These are phyloP conservation scores for Anguilla japonica DNA, from an alignment of 2,113 vertebrate genomes.

Conservation along the genomic window DNA sequence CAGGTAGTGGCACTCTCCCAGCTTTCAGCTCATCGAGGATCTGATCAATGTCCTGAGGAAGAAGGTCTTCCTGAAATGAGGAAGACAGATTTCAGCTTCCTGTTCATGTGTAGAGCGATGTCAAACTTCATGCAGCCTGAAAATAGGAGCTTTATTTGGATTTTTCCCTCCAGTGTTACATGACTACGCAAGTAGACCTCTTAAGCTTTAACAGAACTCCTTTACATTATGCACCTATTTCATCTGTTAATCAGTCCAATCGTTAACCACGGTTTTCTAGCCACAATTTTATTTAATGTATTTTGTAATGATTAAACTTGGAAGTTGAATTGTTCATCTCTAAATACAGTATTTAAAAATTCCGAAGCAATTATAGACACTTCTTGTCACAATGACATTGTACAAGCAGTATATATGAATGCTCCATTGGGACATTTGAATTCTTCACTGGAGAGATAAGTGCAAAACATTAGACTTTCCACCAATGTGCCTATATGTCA, in stretches of 20 bases:
- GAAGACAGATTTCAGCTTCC: background rate
- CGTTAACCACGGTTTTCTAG: no score
- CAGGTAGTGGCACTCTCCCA: slow-evolving; percentile 85
- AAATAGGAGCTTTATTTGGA: background rate
- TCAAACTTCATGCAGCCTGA: background rate
- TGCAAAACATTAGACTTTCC: no score
- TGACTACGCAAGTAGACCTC: background rate
- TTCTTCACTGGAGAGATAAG: no score
- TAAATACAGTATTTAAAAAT: background rate
- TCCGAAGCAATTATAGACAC: background rate
- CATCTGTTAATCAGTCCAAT: background rate
- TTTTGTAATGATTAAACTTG: no score
- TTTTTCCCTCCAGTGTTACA: background rate
- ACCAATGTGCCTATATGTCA: no score
- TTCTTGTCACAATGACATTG: background rate
- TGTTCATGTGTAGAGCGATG: background rate
- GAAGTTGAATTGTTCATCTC: background rate
- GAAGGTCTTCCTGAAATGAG: slow-evolving; percentile 85
- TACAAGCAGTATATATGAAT: no score
- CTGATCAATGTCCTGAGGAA: slow-evolving; percentile 77
- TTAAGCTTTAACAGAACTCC: background rate
- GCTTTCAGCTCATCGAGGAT: slow-evolving; percentile 92
- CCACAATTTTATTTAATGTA: no score
- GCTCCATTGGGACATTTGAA: no score
- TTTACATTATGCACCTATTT: background rate